phyloP scores from a whole-genome alignment of 1,140 invertebrate genomes.

The Procambarus virginalis region DNA sequence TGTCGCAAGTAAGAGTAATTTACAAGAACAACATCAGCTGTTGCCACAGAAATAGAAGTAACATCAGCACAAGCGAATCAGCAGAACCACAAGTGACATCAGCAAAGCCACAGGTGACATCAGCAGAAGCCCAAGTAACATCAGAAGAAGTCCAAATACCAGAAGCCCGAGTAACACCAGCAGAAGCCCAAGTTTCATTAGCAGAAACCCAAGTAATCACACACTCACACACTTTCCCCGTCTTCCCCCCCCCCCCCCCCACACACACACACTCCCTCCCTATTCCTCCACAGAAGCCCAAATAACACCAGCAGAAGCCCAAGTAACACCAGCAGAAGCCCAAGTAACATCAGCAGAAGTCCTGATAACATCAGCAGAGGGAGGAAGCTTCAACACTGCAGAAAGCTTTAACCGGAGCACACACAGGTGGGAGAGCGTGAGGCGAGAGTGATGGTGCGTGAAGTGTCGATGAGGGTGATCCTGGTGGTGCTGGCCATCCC shows the following conservation, averaged over 20 bases:
- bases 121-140: neutral
- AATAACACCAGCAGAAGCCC: too few species aligned
- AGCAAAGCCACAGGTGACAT: neutral
- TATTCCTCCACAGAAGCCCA: too few species aligned
- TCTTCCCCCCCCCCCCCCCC: too few species aligned
- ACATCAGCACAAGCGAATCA: neutral
- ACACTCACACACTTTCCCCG: too few species aligned
- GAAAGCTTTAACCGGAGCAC: neutral
- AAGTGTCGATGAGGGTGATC: constrained; percentile 12
- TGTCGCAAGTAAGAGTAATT: neutral
- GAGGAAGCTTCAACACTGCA: neutral
- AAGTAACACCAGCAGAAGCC: too few species aligned
- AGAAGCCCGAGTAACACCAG: neutral
- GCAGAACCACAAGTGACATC: neutral
- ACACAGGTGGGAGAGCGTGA: neutral
- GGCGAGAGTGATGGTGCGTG: constrained; percentile 12
- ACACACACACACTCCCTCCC: too few species aligned
- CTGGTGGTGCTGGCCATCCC: constrained; percentile 8
- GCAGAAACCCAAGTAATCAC: neutral
- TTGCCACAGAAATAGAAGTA: neutral
- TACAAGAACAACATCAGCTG: neutral
- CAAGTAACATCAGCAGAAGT: neutral
- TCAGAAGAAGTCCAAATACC: neutral
- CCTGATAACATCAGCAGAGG: neutral
- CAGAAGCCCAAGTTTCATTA: neutral